Evolutionary conservation across 1,140 invertebrate genomes (phyloP), one percentile per base, ranked within the genome.

Genomic region (Drosophila punjabiensis): DNA sequence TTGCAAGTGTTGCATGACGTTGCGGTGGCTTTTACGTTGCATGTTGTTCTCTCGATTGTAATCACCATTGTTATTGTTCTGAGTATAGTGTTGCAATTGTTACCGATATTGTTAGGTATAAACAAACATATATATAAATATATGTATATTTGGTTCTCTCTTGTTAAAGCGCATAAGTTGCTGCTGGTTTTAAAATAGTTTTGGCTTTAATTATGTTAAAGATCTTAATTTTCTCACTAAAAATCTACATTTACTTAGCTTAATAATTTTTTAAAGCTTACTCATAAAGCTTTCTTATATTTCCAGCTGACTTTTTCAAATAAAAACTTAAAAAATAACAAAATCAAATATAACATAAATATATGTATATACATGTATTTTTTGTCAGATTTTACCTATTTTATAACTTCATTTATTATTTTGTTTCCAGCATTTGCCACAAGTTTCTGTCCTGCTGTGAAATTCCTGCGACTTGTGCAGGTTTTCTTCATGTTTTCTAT

Each of bases 1-100:
- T 10, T 45, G 18, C 55, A 6, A 13, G 33, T 58, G 63, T 61
- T 66, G 37, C 63, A 66, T 32, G 33, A n/a, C 35, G 10, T 41
- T 59, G 56, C 55, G 55, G 55, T 37, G 20, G n/a, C 35, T 28
- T 28, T 0, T 35, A 2, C 11, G 35, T 58, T n/a, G 55, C 55
- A 58, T 58, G 55, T 58, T 58, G 55, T 24, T 20, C 55, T 24
- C 7, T 5, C 8, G 35, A n/a, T n/a, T 39, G 55, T 58, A 39
- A 58, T 58, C 55, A 50, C 24, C 13, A 64, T 30, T 58, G 55
- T 39, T 28, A 58, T 10, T 39, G 52, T 64, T 33, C 16, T 11
- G 50, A 3, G 13, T 30, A 16, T 53, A 14, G 6, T 63, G 47
- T 63, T 35, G 47, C 61, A 55, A 8, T 37, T 63, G 32, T 58